phyloP scores from a whole-genome alignment of 2,113 vertebrate genomes.

The Vidua chalybeata region DNA sequence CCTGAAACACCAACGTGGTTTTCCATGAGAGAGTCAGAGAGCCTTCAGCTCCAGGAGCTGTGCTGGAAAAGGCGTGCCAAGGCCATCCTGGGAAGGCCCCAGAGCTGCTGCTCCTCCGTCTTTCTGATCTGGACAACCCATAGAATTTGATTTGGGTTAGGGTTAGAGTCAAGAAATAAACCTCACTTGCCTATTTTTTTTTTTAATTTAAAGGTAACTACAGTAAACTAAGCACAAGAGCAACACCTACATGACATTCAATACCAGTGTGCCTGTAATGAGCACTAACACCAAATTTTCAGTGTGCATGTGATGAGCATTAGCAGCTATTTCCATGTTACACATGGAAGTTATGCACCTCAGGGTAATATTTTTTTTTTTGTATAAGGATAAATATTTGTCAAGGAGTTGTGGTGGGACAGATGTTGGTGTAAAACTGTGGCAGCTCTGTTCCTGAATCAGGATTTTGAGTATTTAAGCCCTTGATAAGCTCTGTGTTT shows the following conservation, averaged over 20 bases:
- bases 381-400: neutral
- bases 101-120: rapidly evolving
- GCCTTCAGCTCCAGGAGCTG: neutral
- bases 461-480: neutral
- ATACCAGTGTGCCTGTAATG: neutral
- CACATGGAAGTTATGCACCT: neutral
- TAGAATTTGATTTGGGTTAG: neutral
- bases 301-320: neutral
- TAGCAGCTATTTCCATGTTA: neutral
- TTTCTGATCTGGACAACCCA: neutral
- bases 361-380: neutral
- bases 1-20: neutral
- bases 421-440: neutral
- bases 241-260: neutral
- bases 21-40: rapidly evolving
- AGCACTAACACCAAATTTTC: neutral
- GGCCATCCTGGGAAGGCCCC: neutral
- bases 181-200: neutral
- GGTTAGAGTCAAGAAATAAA: neutral
- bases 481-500: neutral
- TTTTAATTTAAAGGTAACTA: neutral
- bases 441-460: neutral
- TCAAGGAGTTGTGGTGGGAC: neutral
- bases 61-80: neutral
- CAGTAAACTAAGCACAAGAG: neutral